Conservation (phyloP, 2,113 vertebrate genomes). For the Passer montanus region DNA sequence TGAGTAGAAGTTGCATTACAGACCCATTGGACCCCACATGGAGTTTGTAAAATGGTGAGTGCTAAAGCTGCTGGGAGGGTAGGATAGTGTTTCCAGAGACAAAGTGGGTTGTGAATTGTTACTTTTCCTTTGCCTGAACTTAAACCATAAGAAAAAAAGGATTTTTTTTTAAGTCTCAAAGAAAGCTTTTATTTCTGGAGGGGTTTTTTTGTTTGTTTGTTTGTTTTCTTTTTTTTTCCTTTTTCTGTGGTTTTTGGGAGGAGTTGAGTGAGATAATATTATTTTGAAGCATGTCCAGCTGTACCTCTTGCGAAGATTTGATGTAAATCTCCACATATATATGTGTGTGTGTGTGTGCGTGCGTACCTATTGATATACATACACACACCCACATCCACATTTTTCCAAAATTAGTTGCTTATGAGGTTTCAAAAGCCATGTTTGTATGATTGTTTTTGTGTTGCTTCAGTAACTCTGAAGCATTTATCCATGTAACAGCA, state of each 20-base stretch:
- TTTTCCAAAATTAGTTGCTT: conserved; percentile 20
- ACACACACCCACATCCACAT: neutral
- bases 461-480: conserved; percentile 73
- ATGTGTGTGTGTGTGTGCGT: neutral
- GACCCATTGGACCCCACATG: accelerated
- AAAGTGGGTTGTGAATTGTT: neutral
- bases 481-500: conserved; percentile 82
- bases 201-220: neutral
- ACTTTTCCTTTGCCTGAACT: neutral
- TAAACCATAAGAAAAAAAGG: neutral
- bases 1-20: neutral
- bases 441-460: conserved; percentile 76
- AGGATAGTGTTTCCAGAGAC: neutral
- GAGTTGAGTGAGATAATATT: neutral
- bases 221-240: too few species aligned
- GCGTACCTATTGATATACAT: neutral
- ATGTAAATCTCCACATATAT: neutral
- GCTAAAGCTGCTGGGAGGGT: neutral
- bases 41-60: neutral
- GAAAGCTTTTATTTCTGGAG: conserved; percentile 3
- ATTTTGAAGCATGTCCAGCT: neutral
- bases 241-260: neutral
- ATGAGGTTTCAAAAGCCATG: conserved; percentile 65
- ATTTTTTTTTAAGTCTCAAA: neutral
- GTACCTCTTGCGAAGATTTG: neutral